Evolutionary conservation across 2,113 vertebrate species (phyloP).

Genomic region (Rhea americana): DNA sequence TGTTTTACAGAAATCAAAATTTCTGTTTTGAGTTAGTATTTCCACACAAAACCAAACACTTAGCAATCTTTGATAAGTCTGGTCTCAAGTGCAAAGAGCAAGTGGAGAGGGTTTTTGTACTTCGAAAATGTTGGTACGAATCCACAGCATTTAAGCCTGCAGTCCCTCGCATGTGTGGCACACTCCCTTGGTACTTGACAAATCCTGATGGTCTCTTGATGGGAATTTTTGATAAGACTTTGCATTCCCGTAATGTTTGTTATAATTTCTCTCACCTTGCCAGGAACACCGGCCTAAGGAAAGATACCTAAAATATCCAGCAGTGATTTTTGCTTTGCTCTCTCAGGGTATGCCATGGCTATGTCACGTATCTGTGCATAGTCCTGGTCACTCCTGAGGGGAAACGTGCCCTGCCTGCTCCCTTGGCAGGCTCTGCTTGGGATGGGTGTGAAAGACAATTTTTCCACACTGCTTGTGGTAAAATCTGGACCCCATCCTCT

Average conservation of each 20-base stretch:
- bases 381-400: not conserved
- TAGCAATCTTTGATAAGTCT: not conserved
- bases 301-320: not conserved
- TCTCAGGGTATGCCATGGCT: not conserved
- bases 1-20: not conserved
- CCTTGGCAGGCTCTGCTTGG: not conserved
- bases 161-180: not conserved
- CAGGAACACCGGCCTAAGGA: not conserved
- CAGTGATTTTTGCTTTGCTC: not conserved
- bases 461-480: not conserved
- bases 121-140: not conserved
- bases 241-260: not conserved
- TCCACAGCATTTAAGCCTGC: not conserved
- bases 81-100: not conserved
- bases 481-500: not conserved
- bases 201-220: slow-evolving; percentile 15
- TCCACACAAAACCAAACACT: not conserved
- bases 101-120: not conserved
- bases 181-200: not conserved
- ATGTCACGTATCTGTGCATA: not conserved
- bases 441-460: not conserved
- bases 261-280: not conserved
- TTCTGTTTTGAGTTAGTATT: not conserved
- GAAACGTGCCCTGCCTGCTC: fast-evolving
- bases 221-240: not conserved